Evolutionary conservation across 2,888 invertebrate genomes (phyloP).

Genomic region (Phorcus lineatus): DNA sequence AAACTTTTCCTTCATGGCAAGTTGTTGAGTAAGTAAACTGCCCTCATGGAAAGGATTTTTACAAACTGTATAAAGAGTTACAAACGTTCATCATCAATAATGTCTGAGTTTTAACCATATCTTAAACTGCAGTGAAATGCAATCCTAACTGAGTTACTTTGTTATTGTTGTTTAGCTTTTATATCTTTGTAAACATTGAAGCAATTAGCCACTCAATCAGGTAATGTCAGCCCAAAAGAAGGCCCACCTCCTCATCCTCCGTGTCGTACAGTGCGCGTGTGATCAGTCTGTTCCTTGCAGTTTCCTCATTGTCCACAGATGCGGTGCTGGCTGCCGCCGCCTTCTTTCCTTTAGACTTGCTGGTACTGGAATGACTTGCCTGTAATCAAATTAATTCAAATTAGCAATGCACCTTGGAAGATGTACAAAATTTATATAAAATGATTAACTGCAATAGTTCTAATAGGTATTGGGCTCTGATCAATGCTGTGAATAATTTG

Average conservation of each 20-base stretch:
- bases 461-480: neutral
- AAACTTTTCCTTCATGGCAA: no score
- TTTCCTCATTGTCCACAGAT: constrained; percentile 60
- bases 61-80: no score
- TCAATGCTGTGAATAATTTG: no score
- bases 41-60: no score
- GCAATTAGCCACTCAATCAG: no score
- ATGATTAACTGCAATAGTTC: neutral
- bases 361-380: constrained; percentile 2
- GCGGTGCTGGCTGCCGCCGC: constrained; percentile 13
- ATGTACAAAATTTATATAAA: neutral
- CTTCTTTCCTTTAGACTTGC: constrained; percentile 30
- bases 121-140: no score
- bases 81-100: no score
- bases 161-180: no score
- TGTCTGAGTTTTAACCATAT: no score
- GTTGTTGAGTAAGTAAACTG: no score
- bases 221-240: neutral
- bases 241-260: constrained; percentile 64
- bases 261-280: constrained; percentile 75
- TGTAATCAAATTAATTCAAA: neutral
- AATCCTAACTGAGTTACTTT: no score
- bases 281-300: constrained; percentile 70
- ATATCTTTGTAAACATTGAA: no score
- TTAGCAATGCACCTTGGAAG: neutral